Conservation (phyloP, 2,888 invertebrate species). For the Automeris io region DNA sequence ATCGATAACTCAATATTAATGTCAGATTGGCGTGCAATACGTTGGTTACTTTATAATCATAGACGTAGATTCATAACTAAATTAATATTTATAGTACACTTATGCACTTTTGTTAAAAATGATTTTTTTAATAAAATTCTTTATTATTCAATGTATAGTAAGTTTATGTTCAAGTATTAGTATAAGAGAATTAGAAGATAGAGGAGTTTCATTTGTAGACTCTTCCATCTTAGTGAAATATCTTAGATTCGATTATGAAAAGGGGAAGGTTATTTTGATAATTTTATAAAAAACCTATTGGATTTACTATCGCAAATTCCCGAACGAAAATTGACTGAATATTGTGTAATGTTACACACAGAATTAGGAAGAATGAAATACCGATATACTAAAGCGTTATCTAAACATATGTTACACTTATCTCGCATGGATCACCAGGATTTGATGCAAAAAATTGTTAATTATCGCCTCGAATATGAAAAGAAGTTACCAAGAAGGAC, state of each 20-base stretch:
- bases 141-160: conserved; percentile 9
- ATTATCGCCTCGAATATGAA: conserved; percentile 24
- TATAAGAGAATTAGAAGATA: not conserved
- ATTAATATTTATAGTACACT: too few species aligned
- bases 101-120: too few species aligned
- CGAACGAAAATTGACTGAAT: conserved; percentile 27
- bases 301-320: conserved; percentile 31
- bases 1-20: conserved; percentile 13
- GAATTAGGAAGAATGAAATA: conserved; percentile 25
- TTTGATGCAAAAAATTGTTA: conserved; percentile 24
- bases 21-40: conserved; percentile 3
- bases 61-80: not conserved
- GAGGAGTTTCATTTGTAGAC: not conserved
- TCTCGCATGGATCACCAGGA: conserved; percentile 29
- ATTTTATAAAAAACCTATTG: conserved; percentile 36
- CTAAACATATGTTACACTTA: conserved; percentile 26
- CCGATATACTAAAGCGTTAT: conserved; percentile 25
- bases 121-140: conserved; percentile 5
- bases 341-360: conserved; percentile 28
- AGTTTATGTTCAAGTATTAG: conserved; percentile 7
- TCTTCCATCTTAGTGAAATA: not conserved
- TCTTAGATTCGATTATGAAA: not conserved
- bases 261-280: conserved; percentile 37
- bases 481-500: conserved; percentile 17
- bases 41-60: conserved; percentile 14